Base-by-base conservation (phyloP, 1,140 invertebrate genomes). In the Mycetomoellerius zeteki region DNA sequence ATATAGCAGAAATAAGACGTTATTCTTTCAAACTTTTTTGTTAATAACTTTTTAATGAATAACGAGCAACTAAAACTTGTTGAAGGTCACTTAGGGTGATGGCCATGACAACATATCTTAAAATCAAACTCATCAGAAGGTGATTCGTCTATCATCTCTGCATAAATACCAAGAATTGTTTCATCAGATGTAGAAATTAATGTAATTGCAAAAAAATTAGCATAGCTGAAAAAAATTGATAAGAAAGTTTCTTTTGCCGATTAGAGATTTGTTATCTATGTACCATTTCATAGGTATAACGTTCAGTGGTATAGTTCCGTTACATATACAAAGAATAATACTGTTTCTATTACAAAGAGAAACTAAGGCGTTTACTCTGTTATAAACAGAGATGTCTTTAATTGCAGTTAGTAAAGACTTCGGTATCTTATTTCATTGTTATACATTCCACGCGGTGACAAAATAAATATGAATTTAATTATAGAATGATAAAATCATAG, bases 381-480 rank as follows among this genome's bases (percentile, higher is more conserved):
- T 21, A 21, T 69, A 19, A 30, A 77, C 47, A 6, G 0, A 67
- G 14, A 0, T 33, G 33, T 33, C n/a, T 24, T 27, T 50, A 2
- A 54, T 80, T 80, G 3, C 21, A 80, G 77, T 21, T 80, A 12
- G 5, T 69, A 2, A 80, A 67, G 6, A 5, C 62, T 0, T 52
- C 77, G 16, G 14, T 80, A 54, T 80, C 77, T 80, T 80, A 80
- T 14, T 80, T 80, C 37, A 80, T 62, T 69, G 43, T 80, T 2
- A 33, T 80, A 14, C 7, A 37, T 37, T 80, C 77, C 24, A 67
- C 14, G 4, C 60, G 1, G 5, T 69, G 24, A 69, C 21, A 5
- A 62, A 24, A 24, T 16, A 30, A 50, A 47, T 43, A 27, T 47
- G 0, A 62, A 77, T 24, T 76, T 16, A 24, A 33, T 27, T 19